Percentiles rank a stretch among this genome's conserved stretches.
phyloP scores from a whole-genome alignment of 2,797 vertebrate genomes.

The Acanthurus lineatus region DNA sequence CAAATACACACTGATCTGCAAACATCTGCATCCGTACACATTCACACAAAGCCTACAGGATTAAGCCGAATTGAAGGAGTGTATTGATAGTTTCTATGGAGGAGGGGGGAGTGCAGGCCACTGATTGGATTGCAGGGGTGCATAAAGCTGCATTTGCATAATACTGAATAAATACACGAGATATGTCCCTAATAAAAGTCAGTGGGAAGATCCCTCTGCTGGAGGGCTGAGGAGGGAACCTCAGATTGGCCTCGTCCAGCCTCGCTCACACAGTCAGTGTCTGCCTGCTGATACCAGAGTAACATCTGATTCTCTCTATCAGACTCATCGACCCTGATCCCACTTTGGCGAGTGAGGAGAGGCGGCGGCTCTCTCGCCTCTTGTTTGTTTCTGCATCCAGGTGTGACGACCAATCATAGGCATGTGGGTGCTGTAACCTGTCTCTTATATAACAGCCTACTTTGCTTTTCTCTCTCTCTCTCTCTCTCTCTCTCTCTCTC shows the following conservation, averaged over 20 bases:
- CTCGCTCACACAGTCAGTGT: constrained; percentile 18
- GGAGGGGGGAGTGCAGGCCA: constrained; percentile 43
- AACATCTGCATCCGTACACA: constrained; percentile 43
- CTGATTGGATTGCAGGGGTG: constrained; percentile 73
- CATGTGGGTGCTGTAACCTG: constrained; percentile 25
- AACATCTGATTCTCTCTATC: constrained; percentile 63
- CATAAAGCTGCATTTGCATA: constrained; percentile 78
- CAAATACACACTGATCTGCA: constrained; percentile 29
- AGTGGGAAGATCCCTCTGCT: constrained; percentile 51
- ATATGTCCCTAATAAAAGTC: constrained; percentile 65
- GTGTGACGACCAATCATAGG: constrained; percentile 40
- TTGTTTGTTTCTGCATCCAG: constrained; percentile 39
- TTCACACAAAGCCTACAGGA: constrained; percentile 82
- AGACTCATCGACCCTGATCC: constrained; percentile 74
- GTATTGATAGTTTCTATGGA: constrained; percentile 76
- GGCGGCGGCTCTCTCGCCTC: constrained; percentile 17
- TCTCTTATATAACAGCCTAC: constrained; percentile 44
- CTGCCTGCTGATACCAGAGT: constrained; percentile 37
- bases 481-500: neutral
- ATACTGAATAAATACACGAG: constrained; percentile 73
- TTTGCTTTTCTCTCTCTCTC: constrained; percentile 26
- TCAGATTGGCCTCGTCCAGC: constrained; percentile 42
- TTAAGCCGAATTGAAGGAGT: constrained; percentile 85
- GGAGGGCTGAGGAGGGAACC: constrained; percentile 30
- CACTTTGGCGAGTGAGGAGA: constrained; percentile 40